Percentiles rank a stretch among this genome's conserved stretches.
phyloP scores from a whole-genome alignment of 2,113 vertebrate species.

The Salvelinus fontinalis region DNA sequence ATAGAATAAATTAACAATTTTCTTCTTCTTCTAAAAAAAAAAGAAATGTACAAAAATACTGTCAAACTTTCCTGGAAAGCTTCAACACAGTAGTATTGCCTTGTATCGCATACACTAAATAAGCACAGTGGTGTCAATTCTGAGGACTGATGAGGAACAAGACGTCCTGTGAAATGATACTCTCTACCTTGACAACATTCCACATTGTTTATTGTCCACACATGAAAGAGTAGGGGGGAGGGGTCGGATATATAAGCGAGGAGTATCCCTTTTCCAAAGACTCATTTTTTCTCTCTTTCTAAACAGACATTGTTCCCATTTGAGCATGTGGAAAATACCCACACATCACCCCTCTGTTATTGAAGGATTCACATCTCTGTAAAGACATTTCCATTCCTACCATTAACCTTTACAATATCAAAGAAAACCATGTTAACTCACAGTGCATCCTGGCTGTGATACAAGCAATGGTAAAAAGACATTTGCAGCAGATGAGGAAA shows the following conservation, averaged over 20 bases:
- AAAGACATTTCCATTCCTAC: not conserved
- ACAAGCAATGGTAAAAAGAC: not conserved
- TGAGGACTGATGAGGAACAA: conserved; percentile 72
- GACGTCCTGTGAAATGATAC: conserved; percentile 68
- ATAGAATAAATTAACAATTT: conserved; percentile 93
- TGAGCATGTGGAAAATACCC: conserved; percentile 18
- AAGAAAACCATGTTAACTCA: not conserved
- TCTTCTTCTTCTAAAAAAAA: conserved; percentile 75
- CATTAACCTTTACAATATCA: not conserved
- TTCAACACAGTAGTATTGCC: conserved; percentile 89
- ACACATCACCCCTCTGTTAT: conserved; percentile 9
- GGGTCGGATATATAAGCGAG: conserved; percentile 1
- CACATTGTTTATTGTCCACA: conserved; percentile 82
- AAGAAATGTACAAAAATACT: conserved; percentile 91
- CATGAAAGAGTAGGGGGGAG: conserved; percentile 59
- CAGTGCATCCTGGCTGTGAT: not conserved
- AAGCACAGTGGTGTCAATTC: conserved; percentile 88
- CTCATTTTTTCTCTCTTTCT: no score
- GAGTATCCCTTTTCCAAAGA: not conserved
- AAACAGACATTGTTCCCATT: conserved; percentile 13
- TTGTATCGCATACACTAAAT: conserved; percentile 87
- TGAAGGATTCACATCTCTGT: no score
- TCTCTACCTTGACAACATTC: conserved; percentile 75
- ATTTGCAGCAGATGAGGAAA: conserved; percentile 8
- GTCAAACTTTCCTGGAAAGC: conserved; percentile 93